Evolutionary conservation across 92 coral and sea anemone genomes (phyloP).

Genomic region (Galaxea fascicularis): DNA sequence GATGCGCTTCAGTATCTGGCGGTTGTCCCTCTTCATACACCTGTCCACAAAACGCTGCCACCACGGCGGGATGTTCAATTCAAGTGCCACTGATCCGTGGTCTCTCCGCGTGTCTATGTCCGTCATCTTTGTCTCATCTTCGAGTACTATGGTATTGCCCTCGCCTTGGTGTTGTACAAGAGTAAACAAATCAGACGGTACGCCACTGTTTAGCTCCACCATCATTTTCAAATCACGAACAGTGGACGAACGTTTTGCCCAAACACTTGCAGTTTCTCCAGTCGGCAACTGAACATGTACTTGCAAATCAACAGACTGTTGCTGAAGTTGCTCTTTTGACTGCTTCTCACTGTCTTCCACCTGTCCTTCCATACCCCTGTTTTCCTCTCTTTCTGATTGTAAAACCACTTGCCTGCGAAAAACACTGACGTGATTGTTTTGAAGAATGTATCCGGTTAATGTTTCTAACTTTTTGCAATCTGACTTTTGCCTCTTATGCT

Average conservation of each 20-base stretch:
- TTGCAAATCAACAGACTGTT: background rate
- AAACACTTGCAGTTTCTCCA: constrained; percentile 5
- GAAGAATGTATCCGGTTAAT: background rate
- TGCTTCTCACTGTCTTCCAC: background rate
- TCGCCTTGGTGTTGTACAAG: constrained; percentile 29
- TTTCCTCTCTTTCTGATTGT: background rate
- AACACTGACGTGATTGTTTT: background rate
- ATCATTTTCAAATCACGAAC: constrained; percentile 55
- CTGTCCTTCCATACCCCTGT: background rate
- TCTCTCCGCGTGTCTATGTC: constrained; percentile 22
- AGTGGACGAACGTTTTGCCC: constrained; percentile 23
- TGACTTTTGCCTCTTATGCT: background rate
- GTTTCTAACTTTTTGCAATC: background rate
- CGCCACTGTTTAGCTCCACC: constrained; percentile 53
- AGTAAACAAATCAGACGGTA: constrained; percentile 62
- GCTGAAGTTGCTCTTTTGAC: background rate
- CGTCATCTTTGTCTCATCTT: constrained; percentile 52
- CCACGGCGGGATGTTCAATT: constrained; percentile 51
- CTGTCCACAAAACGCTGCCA: constrained; percentile 62
- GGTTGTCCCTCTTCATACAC: constrained; percentile 62
- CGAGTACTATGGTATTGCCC: constrained; percentile 13
- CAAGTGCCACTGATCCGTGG: constrained; percentile 15
- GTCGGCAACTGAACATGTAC: constrained; percentile 34
- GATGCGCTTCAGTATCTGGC: constrained; percentile 58
- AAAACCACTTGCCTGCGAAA: background rate